Evolutionary conservation across 1,140 invertebrate genomes (phyloP).

Genomic region (Octopus bimaculoides): DNA sequence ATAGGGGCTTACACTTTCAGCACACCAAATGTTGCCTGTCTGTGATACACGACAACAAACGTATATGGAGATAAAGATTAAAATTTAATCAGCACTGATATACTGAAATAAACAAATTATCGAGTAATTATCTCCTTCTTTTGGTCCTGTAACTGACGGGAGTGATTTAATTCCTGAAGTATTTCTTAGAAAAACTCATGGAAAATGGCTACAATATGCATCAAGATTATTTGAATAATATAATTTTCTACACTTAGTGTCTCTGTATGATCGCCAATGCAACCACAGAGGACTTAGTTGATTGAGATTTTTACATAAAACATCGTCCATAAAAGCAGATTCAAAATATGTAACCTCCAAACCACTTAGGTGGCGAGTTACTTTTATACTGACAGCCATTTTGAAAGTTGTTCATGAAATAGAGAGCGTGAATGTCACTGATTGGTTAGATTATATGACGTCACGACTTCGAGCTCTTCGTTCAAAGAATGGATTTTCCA

Average conservation of each 20-base stretch:
- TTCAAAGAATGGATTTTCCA: background rate
- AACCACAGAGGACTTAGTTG: too few species aligned
- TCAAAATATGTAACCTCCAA: conserved; percentile 1
- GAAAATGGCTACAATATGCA: background rate
- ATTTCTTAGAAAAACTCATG: conserved; percentile 4
- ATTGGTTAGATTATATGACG: conserved; percentile 25
- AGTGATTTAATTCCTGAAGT: background rate
- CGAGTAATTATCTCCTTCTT: too few species aligned
- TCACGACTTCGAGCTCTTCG: background rate
- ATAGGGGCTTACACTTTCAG: too few species aligned
- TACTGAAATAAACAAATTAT: too few species aligned
- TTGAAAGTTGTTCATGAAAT: conserved; percentile 43
- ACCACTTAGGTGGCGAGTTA: conserved; percentile 35
- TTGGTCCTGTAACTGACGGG: too few species aligned
- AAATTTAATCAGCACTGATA: too few species aligned
- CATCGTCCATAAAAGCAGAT: conserved; percentile 17
- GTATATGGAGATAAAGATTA: too few species aligned
- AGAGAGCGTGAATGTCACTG: conserved; percentile 25
- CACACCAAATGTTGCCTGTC: too few species aligned
- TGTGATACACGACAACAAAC: too few species aligned
- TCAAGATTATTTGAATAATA: conserved; percentile 11
- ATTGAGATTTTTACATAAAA: conserved; percentile 19
- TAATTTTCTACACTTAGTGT: background rate
- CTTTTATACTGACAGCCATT: conserved; percentile 56
- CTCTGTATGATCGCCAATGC: background rate